These are phyloP conservation scores for Callimorpha dominula DNA, from an alignment of 2,888 invertebrate species.

Conservation along the genomic window DNA sequence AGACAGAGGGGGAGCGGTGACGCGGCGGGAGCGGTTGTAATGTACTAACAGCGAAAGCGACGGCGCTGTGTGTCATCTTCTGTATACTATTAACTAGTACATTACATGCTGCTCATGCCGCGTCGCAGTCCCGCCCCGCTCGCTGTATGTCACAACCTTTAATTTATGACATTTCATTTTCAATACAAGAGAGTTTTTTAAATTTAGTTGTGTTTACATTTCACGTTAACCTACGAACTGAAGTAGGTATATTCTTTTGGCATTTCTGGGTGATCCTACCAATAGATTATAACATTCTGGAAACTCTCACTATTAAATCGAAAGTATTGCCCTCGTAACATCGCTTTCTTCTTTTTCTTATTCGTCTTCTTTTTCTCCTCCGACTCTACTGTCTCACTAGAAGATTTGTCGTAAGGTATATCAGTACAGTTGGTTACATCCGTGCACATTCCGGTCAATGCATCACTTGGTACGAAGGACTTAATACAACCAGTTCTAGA, in stretches of 20 bases:
- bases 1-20: too few species aligned
- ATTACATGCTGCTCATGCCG: too few species aligned
- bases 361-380: neutral
- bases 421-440: neutral
- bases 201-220: neutral
- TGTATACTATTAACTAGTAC: too few species aligned
- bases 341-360: slow-evolving; percentile 5
- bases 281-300: neutral
- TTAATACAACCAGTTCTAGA: slow-evolving; percentile 55
- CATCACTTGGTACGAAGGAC: slow-evolving; percentile 35
- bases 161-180: too few species aligned
- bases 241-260: neutral
- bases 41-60: too few species aligned
- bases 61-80: too few species aligned
- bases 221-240: neutral
- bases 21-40: too few species aligned
- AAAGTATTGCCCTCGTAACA: neutral
- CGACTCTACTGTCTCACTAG: neutral
- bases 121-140: too few species aligned
- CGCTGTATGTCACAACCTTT: too few species aligned
- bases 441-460: neutral
- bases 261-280: neutral
- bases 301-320: slow-evolving; percentile 15
- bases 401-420: neutral
- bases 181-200: neutral